A percentile compares a stretch with the other conserved stretches of the same genome.
These are phyloP conservation scores for Chionis minor DNA, from an alignment of 2,113 vertebrate genomes.

Conservation along the genomic window DNA sequence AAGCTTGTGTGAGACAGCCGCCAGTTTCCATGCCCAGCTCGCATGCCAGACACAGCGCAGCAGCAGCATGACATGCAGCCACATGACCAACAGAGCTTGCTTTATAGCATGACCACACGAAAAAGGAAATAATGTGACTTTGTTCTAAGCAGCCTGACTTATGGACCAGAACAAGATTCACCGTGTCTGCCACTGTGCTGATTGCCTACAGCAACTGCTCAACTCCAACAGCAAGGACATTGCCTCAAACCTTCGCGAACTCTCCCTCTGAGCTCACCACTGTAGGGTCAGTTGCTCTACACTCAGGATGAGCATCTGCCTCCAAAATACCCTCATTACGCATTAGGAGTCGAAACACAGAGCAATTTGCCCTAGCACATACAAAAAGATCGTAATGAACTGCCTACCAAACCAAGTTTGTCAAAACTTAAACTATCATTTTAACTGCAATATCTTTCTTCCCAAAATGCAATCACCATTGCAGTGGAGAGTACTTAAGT, in stretches of 20 bases:
- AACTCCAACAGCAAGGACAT: fast-evolving
- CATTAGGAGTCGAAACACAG: background rate
- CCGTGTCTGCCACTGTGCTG: background rate
- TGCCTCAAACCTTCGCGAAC: background rate
- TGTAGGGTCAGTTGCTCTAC: background rate
- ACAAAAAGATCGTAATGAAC: background rate
- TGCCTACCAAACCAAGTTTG: background rate
- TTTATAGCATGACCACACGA: background rate
- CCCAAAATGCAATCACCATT: background rate
- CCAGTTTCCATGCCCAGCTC: background rate
- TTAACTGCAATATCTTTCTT: background rate
- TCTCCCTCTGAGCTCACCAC: background rate
- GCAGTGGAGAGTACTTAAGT: background rate
- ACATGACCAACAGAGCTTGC: background rate
- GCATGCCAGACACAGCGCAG: fast-evolving
- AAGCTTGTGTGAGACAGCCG: background rate
- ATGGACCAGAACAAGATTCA: background rate
- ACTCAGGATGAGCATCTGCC: background rate
- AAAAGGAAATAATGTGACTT: background rate
- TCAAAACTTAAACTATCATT: background rate
- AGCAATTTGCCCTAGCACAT: background rate
- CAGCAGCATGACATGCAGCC: fast-evolving
- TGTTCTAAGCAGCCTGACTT: background rate
- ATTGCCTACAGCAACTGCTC: background rate
- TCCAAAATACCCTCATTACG: background rate